These are phyloP conservation scores for Ectobius pallidus DNA, from an alignment of 2,888 invertebrate species.

Conservation along the genomic window DNA sequence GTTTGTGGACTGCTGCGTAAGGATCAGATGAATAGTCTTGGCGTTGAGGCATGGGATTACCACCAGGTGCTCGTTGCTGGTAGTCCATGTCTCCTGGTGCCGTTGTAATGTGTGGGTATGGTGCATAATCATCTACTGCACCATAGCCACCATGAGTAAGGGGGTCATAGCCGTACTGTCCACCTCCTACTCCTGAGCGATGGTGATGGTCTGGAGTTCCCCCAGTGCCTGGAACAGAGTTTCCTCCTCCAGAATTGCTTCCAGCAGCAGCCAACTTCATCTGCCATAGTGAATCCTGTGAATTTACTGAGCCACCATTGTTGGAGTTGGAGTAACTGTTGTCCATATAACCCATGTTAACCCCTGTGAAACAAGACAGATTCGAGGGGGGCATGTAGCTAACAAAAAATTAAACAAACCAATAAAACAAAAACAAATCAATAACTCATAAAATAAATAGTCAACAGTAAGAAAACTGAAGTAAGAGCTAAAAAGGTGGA, in stretches of 20 bases:
- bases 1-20: slow-evolving; percentile 88
- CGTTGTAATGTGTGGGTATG: slow-evolving; percentile 78
- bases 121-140: slow-evolving; percentile 82
- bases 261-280: slow-evolving; percentile 79
- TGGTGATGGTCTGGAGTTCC: slow-evolving; percentile 44
- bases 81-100: slow-evolving; percentile 62
- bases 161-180: slow-evolving; percentile 70
- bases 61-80: slow-evolving; percentile 60
- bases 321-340: slow-evolving; percentile 93
- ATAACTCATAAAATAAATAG: no score
- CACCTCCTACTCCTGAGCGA: slow-evolving; percentile 43
- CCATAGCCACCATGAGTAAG: slow-evolving; percentile 83
- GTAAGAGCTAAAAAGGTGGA: no score
- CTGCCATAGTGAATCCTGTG: slow-evolving; percentile 93
- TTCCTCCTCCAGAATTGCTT: slow-evolving; percentile 16
- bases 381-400: no score
- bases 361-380: slow-evolving; percentile 62
- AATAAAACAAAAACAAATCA: no score
- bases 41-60: slow-evolving; percentile 69
- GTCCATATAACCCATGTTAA: slow-evolving; percentile 88
- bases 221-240: slow-evolving; percentile 2
- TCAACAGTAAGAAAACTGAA: no score
- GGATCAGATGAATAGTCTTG: slow-evolving; percentile 84
- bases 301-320: slow-evolving; percentile 94
- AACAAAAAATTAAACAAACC: no score